phyloP scores from a whole-genome alignment of 2,113 vertebrate genomes.

The Corythornis madagascariensis region DNA sequence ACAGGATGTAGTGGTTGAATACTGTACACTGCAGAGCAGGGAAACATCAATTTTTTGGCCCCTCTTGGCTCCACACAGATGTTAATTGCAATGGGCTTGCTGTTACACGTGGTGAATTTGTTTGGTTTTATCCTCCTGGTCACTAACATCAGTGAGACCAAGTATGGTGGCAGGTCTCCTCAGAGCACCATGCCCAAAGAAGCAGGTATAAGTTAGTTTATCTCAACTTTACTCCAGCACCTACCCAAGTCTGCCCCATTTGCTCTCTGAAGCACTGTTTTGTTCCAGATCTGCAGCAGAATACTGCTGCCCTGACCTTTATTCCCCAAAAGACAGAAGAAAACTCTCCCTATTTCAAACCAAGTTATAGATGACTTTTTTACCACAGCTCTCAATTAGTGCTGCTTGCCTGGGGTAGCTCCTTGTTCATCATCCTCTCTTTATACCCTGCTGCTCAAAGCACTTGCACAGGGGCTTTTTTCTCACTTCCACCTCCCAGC shows the following conservation, averaged over 20 bases:
- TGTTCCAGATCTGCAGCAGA: background rate
- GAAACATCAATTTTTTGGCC: background rate
- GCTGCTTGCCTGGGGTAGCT: background rate
- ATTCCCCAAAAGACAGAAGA: background rate
- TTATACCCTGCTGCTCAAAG: background rate
- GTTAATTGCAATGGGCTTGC: rapidly evolving
- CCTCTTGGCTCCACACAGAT: background rate
- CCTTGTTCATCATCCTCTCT: background rate
- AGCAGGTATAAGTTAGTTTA: background rate
- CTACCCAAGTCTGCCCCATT: background rate
- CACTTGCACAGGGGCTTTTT: background rate
- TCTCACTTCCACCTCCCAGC: background rate
- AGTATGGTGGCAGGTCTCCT: background rate
- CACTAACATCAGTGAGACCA: background rate
- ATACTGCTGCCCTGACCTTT: background rate
- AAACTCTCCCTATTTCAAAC: background rate
- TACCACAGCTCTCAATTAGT: no score
- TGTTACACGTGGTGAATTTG: background rate
- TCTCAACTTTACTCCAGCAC: background rate
- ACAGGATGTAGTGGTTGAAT: background rate
- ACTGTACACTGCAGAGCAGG: background rate
- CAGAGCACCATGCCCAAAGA: background rate
- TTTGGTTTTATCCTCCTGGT: background rate
- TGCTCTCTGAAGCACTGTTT: background rate
- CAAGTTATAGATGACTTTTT: background rate